phyloP scores from a whole-genome alignment of 2,113 vertebrate genomes.

The Callopanchax toddi region DNA sequence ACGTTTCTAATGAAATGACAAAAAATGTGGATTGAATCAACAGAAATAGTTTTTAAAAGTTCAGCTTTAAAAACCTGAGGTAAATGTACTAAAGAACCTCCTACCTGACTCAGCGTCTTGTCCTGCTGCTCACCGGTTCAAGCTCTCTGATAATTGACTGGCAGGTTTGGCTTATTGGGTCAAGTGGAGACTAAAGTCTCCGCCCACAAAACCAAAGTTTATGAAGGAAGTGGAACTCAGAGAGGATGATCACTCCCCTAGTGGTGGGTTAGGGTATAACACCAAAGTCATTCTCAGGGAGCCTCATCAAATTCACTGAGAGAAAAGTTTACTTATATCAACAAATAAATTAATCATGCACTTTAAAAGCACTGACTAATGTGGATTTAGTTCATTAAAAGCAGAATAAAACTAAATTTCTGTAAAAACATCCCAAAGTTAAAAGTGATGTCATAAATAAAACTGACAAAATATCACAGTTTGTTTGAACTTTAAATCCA shows the following conservation, averaged over 20 bases:
- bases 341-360: too few relatives aligned
- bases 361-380: too few relatives aligned
- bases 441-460: too few relatives aligned
- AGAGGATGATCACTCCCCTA: constrained; percentile 11
- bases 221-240: constrained; percentile 5
- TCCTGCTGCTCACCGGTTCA: constrained; percentile 18
- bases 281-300: background rate
- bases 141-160: constrained; percentile 35
- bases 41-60: background rate
- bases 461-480: too few relatives aligned
- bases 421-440: too few relatives aligned
- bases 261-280: constrained; percentile 19
- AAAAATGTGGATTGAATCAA: background rate
- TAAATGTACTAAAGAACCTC: background rate
- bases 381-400: too few relatives aligned
- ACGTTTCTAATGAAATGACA: constrained; percentile 1
- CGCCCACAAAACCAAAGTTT: constrained; percentile 53
- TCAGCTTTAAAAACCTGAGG: too few relatives aligned
- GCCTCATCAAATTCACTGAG: too few relatives aligned
- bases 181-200: background rate
- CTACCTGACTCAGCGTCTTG: constrained; percentile 23
- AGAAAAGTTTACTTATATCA: too few relatives aligned
- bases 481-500: too few relatives aligned
- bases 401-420: too few relatives aligned
- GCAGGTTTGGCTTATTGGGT: constrained; percentile 38